phyloP scores from a whole-genome alignment of 2,113 vertebrate genomes.

The Strix aluco region DNA sequence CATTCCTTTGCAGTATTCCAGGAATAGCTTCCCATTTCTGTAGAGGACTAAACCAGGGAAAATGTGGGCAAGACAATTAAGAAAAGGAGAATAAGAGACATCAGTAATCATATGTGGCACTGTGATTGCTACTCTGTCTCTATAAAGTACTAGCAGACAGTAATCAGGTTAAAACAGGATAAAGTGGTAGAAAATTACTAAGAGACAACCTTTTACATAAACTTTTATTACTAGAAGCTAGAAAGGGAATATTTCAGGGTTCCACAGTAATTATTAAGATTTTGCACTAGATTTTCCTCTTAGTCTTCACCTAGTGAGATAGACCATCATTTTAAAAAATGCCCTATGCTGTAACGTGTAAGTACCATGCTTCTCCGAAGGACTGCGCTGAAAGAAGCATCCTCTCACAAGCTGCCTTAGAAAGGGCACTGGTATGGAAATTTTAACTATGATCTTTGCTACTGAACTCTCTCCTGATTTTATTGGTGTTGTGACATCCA shows the following conservation, averaged over 20 bases:
- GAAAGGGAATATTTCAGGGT: background rate
- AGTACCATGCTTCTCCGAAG: background rate
- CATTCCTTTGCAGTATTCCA: background rate
- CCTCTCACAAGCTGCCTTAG: background rate
- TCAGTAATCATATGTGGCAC: background rate
- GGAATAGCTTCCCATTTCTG: background rate
- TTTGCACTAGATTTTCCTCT: background rate
- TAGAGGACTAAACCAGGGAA: background rate
- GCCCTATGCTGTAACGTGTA: background rate
- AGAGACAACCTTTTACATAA: background rate
- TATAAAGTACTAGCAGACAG: background rate
- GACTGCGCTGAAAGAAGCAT: background rate
- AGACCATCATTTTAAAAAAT: background rate
- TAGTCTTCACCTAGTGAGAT: background rate
- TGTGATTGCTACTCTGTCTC: background rate
- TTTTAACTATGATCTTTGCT: background rate
- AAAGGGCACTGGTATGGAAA: background rate
- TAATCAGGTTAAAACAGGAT: background rate
- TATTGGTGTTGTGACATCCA: background rate
- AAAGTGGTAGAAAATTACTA: background rate
- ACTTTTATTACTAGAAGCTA: background rate
- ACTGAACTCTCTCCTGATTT: background rate
- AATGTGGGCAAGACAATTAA: background rate
- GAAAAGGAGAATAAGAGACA: background rate
- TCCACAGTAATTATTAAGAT: background rate